phyloP scores from a whole-genome alignment of 2,113 vertebrate genomes.

The Anhinga anhinga region DNA sequence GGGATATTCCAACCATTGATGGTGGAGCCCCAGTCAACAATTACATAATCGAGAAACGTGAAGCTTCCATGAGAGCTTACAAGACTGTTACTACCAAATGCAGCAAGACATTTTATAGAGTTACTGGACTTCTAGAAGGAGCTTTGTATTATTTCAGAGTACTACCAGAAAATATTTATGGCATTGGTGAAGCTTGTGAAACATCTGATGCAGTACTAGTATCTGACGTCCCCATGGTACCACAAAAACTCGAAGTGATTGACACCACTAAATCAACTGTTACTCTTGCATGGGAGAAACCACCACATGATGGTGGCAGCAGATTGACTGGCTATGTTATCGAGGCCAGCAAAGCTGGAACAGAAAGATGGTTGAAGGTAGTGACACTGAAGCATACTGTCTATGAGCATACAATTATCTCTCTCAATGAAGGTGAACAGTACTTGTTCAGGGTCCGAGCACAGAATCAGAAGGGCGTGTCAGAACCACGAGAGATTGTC shows the following conservation, averaged over 20 bases:
- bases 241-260: slow-evolving; percentile 88
- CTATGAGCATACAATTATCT: slow-evolving; percentile 89
- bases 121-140: slow-evolving; percentile 90
- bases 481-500: slow-evolving; percentile 90
- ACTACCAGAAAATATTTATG: slow-evolving; percentile 96
- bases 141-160: slow-evolving; percentile 96
- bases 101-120: slow-evolving; percentile 91
- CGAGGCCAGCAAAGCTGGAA: slow-evolving; percentile 92
- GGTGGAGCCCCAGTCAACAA: slow-evolving; percentile 95
- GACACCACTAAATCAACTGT: slow-evolving; percentile 93
- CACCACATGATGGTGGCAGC: slow-evolving; percentile 95
- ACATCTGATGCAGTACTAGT: slow-evolving; percentile 88
- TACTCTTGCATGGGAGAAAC: slow-evolving; percentile 94
- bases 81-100: slow-evolving; percentile 96
- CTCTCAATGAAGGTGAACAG: slow-evolving; percentile 94
- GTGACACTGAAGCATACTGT: slow-evolving; percentile 87
- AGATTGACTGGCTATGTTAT: slow-evolving; percentile 90
- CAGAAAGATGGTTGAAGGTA: slow-evolving; percentile 96
- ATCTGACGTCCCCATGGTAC: slow-evolving; percentile 90
- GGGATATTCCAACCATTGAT: slow-evolving; percentile 92
- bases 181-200: slow-evolving; percentile 91
- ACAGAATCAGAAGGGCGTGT: slow-evolving; percentile 90
- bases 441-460: slow-evolving; percentile 93
- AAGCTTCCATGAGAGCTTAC: slow-evolving; percentile 97
- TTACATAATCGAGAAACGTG: slow-evolving; percentile 94